Conservation (phyloP, 2,797 vertebrate genomes). For the Sebastes elongatus region DNA sequence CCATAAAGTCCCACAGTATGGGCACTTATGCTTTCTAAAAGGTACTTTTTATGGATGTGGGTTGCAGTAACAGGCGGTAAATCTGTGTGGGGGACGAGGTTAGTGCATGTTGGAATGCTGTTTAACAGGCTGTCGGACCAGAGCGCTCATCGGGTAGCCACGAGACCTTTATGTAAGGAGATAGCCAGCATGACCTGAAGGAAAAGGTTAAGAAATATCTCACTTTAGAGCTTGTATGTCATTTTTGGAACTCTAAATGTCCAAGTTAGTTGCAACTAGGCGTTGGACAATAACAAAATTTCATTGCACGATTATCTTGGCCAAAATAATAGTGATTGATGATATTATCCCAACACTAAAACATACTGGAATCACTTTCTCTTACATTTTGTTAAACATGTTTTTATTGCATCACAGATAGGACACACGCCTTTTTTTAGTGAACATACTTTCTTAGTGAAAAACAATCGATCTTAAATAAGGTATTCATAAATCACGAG, state of each 20-base stretch:
- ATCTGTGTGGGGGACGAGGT: conserved; percentile 54
- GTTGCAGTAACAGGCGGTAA: conserved; percentile 62
- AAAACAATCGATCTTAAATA: too few species aligned
- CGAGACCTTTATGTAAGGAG: conserved; percentile 34
- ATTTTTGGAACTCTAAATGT: background rate
- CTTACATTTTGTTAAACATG: too few species aligned
- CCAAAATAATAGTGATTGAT: too few species aligned
- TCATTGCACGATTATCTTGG: too few species aligned
- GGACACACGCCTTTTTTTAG: too few species aligned
- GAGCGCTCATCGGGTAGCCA: conserved; percentile 34
- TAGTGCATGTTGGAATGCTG: conserved; percentile 63
- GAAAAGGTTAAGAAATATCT: conserved; percentile 16
- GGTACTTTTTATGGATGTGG: conserved; percentile 57
- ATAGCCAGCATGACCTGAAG: conserved; percentile 7
- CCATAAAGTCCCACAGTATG: conserved; percentile 49
- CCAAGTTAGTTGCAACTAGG: background rate
- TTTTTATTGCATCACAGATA: too few species aligned
- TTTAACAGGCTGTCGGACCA: conserved; percentile 67
- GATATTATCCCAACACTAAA: too few species aligned
- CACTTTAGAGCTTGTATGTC: background rate
- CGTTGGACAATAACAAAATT: too few species aligned
- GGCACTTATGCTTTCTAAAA: conserved; percentile 50
- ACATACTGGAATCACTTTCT: too few species aligned
- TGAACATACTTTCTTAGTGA: too few species aligned
- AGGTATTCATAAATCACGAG: too few species aligned